Evolutionary conservation across 2,888 invertebrate genomes (phyloP).

Genomic region (Dynastes hyllus): DNA sequence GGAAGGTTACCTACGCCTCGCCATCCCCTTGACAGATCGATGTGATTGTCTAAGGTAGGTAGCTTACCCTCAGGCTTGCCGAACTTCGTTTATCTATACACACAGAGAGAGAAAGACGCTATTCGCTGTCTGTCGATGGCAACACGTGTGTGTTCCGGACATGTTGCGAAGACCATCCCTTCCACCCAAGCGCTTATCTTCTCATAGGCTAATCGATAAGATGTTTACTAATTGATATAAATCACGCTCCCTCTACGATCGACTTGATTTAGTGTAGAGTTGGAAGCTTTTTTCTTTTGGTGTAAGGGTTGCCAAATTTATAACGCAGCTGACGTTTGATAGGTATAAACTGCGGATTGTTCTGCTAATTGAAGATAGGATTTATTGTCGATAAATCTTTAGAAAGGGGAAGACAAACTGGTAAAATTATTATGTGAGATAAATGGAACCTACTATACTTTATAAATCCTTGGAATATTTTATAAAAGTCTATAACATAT

Average conservation of each 20-base stretch:
- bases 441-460: too few species aligned
- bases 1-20: not conserved
- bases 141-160: constrained; percentile 6
- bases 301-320: too few species aligned
- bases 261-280: constrained; percentile 1
- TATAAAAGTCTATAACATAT: too few species aligned
- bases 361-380: too few species aligned
- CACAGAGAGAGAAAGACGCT: too few species aligned
- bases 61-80: not conserved
- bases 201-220: constrained; percentile 2
- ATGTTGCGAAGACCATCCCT: not conserved
- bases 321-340: too few species aligned
- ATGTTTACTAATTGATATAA: constrained; percentile 10
- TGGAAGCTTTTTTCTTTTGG: not conserved
- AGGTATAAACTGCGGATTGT: too few species aligned
- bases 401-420: too few species aligned
- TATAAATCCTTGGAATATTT: too few species aligned
- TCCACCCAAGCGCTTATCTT: not conserved
- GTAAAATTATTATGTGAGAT: too few species aligned
- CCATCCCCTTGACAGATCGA: not conserved
- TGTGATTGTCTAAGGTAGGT: not conserved
- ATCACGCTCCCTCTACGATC: not conserved
- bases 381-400: too few species aligned
- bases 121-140: not conserved
- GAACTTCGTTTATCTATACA: not conserved